Conservation (phyloP, 2,888 invertebrate genomes). For the Nomada goodeniana region DNA sequence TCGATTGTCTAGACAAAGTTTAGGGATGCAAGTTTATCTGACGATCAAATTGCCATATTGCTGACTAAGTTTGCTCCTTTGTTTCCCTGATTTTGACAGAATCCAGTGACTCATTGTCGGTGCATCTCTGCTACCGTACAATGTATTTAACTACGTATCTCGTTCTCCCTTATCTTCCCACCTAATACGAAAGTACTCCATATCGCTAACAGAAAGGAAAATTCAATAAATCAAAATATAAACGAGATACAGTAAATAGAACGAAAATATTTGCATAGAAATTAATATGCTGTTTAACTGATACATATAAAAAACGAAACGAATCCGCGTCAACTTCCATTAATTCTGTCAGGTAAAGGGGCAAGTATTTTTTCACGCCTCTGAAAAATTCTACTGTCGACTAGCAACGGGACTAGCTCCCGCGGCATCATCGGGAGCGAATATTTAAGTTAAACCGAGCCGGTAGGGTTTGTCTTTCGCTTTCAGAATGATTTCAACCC, state of each 20-base stretch:
- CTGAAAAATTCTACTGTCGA: background rate
- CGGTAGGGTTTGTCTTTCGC: slow-evolving; percentile 57
- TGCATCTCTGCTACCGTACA: background rate
- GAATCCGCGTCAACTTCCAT: too few relatives aligned
- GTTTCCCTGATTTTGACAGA: background rate
- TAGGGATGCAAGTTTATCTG: slow-evolving; percentile 5
- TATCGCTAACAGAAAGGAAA: too few relatives aligned
- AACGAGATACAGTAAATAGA: too few relatives aligned
- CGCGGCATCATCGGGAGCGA: slow-evolving; percentile 7
- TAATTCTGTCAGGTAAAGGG: too few relatives aligned
- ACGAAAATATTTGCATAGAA: too few relatives aligned
- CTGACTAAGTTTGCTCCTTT: background rate
- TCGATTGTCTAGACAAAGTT: slow-evolving; percentile 9
- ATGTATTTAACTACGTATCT: too few relatives aligned
- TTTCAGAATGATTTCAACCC: slow-evolving; percentile 61
- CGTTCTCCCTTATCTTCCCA: too few relatives aligned
- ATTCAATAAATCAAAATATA: too few relatives aligned
- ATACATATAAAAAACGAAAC: too few relatives aligned
- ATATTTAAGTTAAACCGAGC: slow-evolving; percentile 37
- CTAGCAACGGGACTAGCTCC: background rate
- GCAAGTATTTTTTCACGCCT: background rate
- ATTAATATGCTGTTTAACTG: too few relatives aligned
- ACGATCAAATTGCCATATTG: slow-evolving; percentile 11
- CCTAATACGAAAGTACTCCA: too few relatives aligned
- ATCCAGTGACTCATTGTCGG: background rate